phyloP scores from a whole-genome alignment of 2,797 vertebrate species.

The Garrulus glandarius region DNA sequence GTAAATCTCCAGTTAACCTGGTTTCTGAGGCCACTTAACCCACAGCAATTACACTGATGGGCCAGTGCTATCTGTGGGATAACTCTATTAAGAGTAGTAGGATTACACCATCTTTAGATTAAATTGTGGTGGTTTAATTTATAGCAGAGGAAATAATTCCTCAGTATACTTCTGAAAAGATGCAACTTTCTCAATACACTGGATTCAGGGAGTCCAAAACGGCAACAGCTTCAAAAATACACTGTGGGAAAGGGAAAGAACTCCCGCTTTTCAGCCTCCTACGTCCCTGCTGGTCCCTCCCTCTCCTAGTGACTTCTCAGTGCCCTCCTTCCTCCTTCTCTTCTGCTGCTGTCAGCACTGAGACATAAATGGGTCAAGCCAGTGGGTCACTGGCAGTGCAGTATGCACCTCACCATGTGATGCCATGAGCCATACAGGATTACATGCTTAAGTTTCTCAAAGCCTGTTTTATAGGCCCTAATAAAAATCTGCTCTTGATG shows the following conservation, averaged over 20 bases:
- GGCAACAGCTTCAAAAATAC: not conserved
- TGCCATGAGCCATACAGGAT: not conserved
- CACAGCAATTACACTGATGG: not conserved
- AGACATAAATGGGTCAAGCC: conserved; percentile 26
- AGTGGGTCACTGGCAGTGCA: not conserved
- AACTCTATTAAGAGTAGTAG: not conserved
- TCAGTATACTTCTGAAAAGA: not conserved
- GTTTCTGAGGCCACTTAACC: conserved; percentile 2
- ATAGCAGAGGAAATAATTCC: not conserved
- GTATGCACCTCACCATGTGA: not conserved
- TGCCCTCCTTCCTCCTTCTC: not conserved
- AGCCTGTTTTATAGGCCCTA: not conserved
- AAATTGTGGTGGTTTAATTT: not conserved
- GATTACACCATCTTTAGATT: not conserved
- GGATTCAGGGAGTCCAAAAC: not conserved
- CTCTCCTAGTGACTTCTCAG: not conserved
- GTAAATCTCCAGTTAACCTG: not conserved
- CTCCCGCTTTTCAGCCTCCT: not conserved
- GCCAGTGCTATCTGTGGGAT: not conserved
- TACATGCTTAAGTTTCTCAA: not conserved
- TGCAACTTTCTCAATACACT: not conserved
- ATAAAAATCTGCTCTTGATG: not conserved
- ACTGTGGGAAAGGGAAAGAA: not conserved
- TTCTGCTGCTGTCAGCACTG: not conserved
- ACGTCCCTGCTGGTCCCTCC: not conserved